Conservation (phyloP, 2,888 invertebrate species). For the Brenthis ino region DNA sequence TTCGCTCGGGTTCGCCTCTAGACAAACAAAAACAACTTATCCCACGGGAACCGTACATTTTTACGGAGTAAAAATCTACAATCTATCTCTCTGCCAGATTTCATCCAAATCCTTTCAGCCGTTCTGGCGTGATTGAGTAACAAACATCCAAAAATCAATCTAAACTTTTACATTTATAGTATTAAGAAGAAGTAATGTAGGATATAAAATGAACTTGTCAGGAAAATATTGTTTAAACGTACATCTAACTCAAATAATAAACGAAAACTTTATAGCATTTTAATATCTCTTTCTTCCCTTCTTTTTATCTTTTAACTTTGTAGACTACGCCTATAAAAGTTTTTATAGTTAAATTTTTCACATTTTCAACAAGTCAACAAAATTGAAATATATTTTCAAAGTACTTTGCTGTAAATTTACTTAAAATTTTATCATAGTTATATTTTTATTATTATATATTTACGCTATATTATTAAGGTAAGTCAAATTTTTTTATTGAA, state of each 20-base stretch:
- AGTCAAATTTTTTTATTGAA: no score
- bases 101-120: no score
- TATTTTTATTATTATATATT: no score
- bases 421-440: not conserved
- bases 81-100: no score
- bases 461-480: no score
- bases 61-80: no score
- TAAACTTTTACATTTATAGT: no score
- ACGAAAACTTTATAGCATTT: slow-evolving; percentile 32
- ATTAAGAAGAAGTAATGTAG: not conserved
- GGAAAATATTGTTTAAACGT: slow-evolving; percentile 23
- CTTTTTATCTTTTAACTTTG: slow-evolving; percentile 30
- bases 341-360: slow-evolving; percentile 27
- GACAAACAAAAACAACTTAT: no score
- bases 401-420: slow-evolving; percentile 5
- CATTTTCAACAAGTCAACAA: slow-evolving; percentile 13
- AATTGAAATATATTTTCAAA: slow-evolving; percentile 3
- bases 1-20: no score
- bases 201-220: slow-evolving; percentile 25
- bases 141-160: no score
- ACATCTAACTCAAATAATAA: slow-evolving; percentile 29
- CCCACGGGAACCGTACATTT: no score
- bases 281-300: slow-evolving; percentile 26
- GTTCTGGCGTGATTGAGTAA: no score
- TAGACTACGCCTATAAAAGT: slow-evolving; percentile 27